Evolutionary conservation across 2,888 invertebrate genomes (phyloP).

Genomic region (Ophioninae sp.): DNA sequence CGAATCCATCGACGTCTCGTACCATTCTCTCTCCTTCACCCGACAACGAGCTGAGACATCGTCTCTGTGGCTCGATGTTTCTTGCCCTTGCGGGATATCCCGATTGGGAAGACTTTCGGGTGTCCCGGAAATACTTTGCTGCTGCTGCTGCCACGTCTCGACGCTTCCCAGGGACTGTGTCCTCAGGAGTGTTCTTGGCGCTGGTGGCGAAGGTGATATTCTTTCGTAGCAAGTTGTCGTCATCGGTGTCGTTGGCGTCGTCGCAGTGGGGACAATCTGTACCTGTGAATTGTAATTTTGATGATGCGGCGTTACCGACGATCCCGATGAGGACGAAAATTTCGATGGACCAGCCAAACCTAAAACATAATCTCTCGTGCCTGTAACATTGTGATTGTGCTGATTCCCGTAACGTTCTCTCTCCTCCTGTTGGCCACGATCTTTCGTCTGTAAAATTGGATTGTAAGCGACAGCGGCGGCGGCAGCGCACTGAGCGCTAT

Average conservation of each 20-base stretch:
- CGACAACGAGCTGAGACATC: slow-evolving; percentile 69
- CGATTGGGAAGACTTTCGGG: slow-evolving; percentile 12
- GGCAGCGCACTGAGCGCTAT: slow-evolving; percentile 68
- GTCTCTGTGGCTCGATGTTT: slow-evolving; percentile 58
- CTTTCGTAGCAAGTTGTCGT: slow-evolving; percentile 52
- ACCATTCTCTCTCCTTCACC: slow-evolving; percentile 85
- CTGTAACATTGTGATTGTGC: slow-evolving; percentile 44
- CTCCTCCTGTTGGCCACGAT: slow-evolving; percentile 52
- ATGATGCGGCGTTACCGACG: slow-evolving; percentile 58
- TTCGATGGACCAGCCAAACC: slow-evolving; percentile 60
- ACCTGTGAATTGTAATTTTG: slow-evolving; percentile 63
- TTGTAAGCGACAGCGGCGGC: slow-evolving; percentile 59
- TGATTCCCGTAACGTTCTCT: slow-evolving; percentile 39
- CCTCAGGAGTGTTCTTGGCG: slow-evolving; percentile 80
- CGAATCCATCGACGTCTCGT: slow-evolving; percentile 86
- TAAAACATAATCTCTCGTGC: slow-evolving; percentile 61
- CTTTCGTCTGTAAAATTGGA: slow-evolving; percentile 42
- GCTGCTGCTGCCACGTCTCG: slow-evolving; percentile 75
- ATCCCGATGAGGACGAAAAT: slow-evolving; percentile 50
- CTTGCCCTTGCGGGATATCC: slow-evolving; percentile 32
- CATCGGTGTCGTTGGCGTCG: slow-evolving; percentile 4
- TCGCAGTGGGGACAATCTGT: slow-evolving; percentile 14
- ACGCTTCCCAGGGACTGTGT: slow-evolving; percentile 85
- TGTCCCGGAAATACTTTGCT: slow-evolving; percentile 25
- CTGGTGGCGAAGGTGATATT: slow-evolving; percentile 66